Base-by-base conservation (phyloP, 30 jellyfish, hydroid and myxozoan species). In the Hydra vulgaris region DNA sequence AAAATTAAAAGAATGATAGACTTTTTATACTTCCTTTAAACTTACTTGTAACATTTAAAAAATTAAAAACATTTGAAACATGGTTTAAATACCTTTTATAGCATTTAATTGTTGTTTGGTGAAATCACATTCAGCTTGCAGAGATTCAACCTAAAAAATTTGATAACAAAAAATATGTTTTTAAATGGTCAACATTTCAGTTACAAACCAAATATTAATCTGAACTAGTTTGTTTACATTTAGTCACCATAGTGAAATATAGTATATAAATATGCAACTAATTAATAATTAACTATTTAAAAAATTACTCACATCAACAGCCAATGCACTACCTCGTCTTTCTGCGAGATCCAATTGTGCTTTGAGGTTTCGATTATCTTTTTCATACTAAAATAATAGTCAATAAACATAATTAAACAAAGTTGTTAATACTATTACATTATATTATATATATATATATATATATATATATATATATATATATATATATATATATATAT, bases 111-210 rank as follows among this genome's bases (percentile, higher is more conserved):
- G 97, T 68, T 91, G 81, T 74, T 86, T 82, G 5, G 95, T 91
- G 52, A 91, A 86, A 68, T 91, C 97, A 68, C 97, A 86, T 79
- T 91, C 97, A 26, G 96, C 97, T 79, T 91, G 96, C 77, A 91
- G 80, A 17, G 97, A 86, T 78, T 91, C 97, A 0, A 91, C 95
- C 97, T 91, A 27, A 0, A 69, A 55, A 78, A 25, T 24, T n/a
- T n/a, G n/a, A n/a, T n/a, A 72, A 23, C 12, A 17, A 17, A 8
- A 20, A 24, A 69, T 15, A 7, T 70, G 16, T 17, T 25, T 52
- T n/a, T 54, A 25, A n/a, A n/a, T n/a, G n/a, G n/a, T n/a, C n/a
- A n/a, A n/a, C n/a, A n/a, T n/a, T n/a, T n/a, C n/a, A n/a, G n/a
- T n/a, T n/a, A n/a, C n/a, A n/a, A n/a, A n/a, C n/a, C n/a, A n/a